A percentile compares a stretch with the other conserved stretches of the same genome.
These are phyloP conservation scores for Galaxea fascicularis DNA, from an alignment of 92 coral and sea anemone genomes.

Conservation along the genomic window DNA sequence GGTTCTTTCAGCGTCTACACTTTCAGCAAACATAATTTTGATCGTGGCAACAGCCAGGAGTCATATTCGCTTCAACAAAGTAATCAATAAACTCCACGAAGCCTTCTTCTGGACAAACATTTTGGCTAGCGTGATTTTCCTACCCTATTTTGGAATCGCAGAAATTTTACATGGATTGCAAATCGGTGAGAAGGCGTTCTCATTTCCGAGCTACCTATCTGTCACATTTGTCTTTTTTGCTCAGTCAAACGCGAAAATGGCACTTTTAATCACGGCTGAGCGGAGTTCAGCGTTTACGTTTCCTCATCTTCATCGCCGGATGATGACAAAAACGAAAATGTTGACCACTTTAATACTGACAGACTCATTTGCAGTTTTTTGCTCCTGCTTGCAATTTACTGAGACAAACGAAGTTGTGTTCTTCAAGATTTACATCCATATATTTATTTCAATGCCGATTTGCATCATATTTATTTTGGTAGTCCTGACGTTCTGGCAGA, in stretches of 20 bases:
- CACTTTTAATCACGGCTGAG: background rate
- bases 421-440: constrained; percentile 21
- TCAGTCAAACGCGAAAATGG: background rate
- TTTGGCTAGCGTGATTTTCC: background rate
- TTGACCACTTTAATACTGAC: background rate
- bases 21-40: background rate
- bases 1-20: background rate
- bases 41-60: background rate
- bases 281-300: constrained; percentile 18
- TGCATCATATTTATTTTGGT: background rate
- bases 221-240: background rate
- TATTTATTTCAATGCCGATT: constrained; percentile 18
- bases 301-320: constrained; percentile 25
- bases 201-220: constrained; percentile 20
- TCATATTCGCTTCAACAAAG: background rate
- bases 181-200: background rate
- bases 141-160: constrained; percentile 15
- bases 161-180: constrained; percentile 6
- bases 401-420: constrained; percentile 5
- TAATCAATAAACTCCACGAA: constrained; percentile 1
- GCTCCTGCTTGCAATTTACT: background rate
- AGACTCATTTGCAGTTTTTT: background rate
- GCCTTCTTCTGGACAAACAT: constrained; percentile 4
- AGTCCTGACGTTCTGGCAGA: constrained; percentile 20
- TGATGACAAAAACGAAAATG: background rate